phyloP scores from a whole-genome alignment of 2,797 vertebrate species.

The Echiichthys vipera region DNA sequence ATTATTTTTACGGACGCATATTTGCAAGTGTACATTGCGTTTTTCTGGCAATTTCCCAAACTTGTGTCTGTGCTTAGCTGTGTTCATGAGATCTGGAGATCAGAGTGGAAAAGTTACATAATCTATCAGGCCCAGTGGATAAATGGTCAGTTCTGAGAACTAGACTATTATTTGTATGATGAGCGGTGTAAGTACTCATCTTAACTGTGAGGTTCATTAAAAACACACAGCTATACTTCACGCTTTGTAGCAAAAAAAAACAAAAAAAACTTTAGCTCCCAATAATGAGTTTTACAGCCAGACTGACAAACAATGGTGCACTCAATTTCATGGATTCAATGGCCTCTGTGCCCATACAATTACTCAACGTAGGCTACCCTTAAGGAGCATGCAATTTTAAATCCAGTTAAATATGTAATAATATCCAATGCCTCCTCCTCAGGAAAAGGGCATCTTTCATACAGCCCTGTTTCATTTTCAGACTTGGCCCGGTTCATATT shows the following conservation, averaged over 20 bases:
- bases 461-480: conserved; percentile 38
- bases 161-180: not conserved
- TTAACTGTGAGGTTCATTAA: not conserved
- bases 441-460: conserved; percentile 41
- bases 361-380: conserved; percentile 34
- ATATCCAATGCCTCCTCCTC: conserved; percentile 38
- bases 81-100: conserved; percentile 17
- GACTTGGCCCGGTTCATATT: conserved; percentile 48
- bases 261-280: not conserved
- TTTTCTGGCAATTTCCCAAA: not conserved
- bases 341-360: conserved; percentile 14
- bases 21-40: not conserved
- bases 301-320: conserved; percentile 10
- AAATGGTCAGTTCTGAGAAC: conserved; percentile 23
- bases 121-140: conserved; percentile 52
- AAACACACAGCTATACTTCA: not conserved
- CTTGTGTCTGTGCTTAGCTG: conserved; percentile 5
- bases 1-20: not conserved
- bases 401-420: conserved; percentile 64
- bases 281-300: not conserved
- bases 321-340: conserved; percentile 3
- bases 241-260: not conserved
- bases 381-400: conserved; percentile 55
- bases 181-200: not conserved
- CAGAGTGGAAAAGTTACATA: conserved; percentile 65